Evolutionary conservation across 2,888 invertebrate genomes (phyloP), one percentile per base, ranked within the genome.

Genomic region (Hoplodrina ambigua): DNA sequence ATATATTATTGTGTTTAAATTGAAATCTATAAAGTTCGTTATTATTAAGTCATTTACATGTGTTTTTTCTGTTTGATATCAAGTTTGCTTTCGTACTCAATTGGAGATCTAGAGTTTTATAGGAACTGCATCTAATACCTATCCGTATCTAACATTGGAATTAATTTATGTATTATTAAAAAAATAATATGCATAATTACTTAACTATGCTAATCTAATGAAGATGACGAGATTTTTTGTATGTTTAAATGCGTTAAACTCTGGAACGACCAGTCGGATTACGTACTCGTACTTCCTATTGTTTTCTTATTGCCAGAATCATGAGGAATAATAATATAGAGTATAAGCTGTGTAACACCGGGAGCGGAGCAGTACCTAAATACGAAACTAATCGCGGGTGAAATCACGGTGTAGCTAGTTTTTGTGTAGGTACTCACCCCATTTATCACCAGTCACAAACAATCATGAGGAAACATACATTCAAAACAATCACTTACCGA

Each of bases 381-480:
- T 4, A 33, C 7, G 33, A 6, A 33, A 33, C 33, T 7, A 8
- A 37, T 8, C 37, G 37, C 37, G 37, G 8, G 7, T 37, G 8
- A 37, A 37, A 7, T 8, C 8, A 0, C 37, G 8, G 37, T 37
- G 0, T 37, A 37, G 7, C 37, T 44, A 44, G 13, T 44, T 15
- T 15, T 15, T 44, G 15, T 20, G 50, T n/a, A n/a, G n/a, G n/a
- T 13, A 49, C 41, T 15, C 57, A 63, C 15, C 13, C 30, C 20
- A 50, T 81, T 77, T 81, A 70, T 76, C 63, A 79, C 17, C 41
- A 56, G 46, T 59, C 53, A 44, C 20, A 66, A 75, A 60, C 52
- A 55, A 77, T 77, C 59, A 77, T 62, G 56, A 81, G 78, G 76
- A 70, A 60, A 78, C 50, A 65, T 78, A n/a, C 15, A 19, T 55